Evolutionary conservation across 92 coral and sea anemone species (phyloP), one percentile per base, ranked within the genome.

Genomic region (Meandrina meandrites): DNA sequence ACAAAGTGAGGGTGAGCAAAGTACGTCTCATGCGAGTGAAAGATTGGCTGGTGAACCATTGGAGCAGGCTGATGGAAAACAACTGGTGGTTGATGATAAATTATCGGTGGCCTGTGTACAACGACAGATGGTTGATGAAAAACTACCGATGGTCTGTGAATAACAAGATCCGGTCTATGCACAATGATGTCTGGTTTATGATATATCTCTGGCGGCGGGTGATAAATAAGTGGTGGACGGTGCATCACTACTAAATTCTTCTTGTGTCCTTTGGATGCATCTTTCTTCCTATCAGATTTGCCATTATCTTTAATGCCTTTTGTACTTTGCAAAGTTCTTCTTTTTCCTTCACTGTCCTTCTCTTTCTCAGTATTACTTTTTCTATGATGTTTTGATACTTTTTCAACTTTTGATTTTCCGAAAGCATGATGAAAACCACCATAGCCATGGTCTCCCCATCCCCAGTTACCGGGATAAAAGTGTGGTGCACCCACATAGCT

Each of bases 151-250:
- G 98, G 98, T 51, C 98, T 93, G 86, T 96, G 98, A 70, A 96
- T 91, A 1, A 94, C 96, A 32, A 96, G 87, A 62, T 96, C 98
- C 28, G 98, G 97, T 79, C 98, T 83, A 73, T 96, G 98, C 3
- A 96, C 82, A 37, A 96, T 82, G 22, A 96, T 86, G 68, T 91
- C 95, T 34, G 98, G 98, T 37, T 94, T 90, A 69, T 96, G 95
- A 79, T 96, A 96, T n/a, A 96, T 87, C 80, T 96, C 98, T 48
- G 98, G 98, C 11, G 98, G 98, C 3, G 98, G 98, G 81, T 96
- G 98, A 80, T 96, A 96, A 28, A 96, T 91, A 30, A 96, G 92
- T 47, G 98, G 96, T 10, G 98, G 98, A n/a, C 98, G 97, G 50
- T 87, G 98, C 90, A 96, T 94, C 42, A 96, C 87, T 22, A 96